Conservation (phyloP, 2,797 vertebrate genomes). For the Pipistrellus pygmaeus region DNA sequence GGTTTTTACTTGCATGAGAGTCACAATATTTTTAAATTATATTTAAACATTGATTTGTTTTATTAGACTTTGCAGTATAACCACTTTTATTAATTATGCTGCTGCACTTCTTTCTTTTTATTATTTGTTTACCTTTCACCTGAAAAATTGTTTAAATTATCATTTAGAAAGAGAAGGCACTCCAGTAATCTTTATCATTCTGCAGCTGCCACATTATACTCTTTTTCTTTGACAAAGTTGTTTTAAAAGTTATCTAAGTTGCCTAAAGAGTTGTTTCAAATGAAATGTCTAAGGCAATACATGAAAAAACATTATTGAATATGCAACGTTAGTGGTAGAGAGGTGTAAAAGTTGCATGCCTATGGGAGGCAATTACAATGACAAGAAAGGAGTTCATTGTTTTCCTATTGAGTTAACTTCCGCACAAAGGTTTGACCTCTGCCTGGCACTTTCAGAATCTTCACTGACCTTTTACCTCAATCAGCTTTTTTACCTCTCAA, state of each 20-base stretch:
- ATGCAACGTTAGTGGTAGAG: constrained; percentile 12
- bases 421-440: not conserved
- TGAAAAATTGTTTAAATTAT: constrained; percentile 45
- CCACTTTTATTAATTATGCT: constrained; percentile 62
- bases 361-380: not conserved
- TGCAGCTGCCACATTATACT: not conserved
- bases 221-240: not conserved
- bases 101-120: constrained; percentile 17
- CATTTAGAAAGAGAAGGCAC: constrained; percentile 30
- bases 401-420: not conserved
- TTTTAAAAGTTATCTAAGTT: constrained; percentile 51
- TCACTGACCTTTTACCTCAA: not conserved
- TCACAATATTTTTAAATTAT: not conserved
- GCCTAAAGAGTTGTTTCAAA: constrained; percentile 35
- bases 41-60: constrained; percentile 3
- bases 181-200: not conserved
- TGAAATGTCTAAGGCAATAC: not conserved
- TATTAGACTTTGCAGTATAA: not conserved
- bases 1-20: constrained; percentile 28
- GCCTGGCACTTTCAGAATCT: not conserved
- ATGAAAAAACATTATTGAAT: not conserved
- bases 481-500: constrained; percentile 21
- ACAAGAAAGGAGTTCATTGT: not conserved
- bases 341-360: not conserved
- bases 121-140: constrained; percentile 27